Evolutionary conservation across 2,797 vertebrate genomes (phyloP), one percentile per base, ranked within the genome.

Genomic region (Scarus forsteni): DNA sequence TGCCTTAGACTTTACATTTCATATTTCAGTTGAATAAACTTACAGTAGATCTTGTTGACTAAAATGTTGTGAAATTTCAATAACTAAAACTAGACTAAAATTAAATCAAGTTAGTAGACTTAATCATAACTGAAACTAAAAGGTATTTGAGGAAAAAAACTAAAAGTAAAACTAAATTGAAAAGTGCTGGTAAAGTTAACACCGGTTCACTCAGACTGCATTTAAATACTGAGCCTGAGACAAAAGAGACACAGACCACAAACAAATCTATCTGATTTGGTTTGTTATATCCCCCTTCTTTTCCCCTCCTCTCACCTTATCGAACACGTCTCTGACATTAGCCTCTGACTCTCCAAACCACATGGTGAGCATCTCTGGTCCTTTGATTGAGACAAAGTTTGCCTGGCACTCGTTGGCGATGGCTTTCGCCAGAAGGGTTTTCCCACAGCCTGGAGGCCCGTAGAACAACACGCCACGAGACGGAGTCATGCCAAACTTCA

Each of bases 341-440:
- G 97, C 97, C 84, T 98, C 97, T 3, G 97, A 98, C 74, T 98
- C 97, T 58, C 97, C 97, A 84, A 98, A 98, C 97, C 97, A 98
- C 97, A 98, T 98, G 59, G 97, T 98, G 54, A 98, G 96, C 84
- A 98, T 93, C 75, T 98, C 97, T 0, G 97, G 97, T 35, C 97
- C 97, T 90, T 98, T 98, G 86, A 98, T 98, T 51, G 97, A 98
- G 85, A 98, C 95, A 89, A 98, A 98, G 89, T 98, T 98, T 72
- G 97, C 97, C 90, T 98, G 97, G 85, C 97, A 98, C 79, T 98
- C 97, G 0, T 96, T 97, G 66, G 97, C 97, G 67, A 98, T 98
- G 79, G 97, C 97, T 91, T 98, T 98, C 52, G 97, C 97, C 91
- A 98, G 82, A 10, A 98, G 94, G 0, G 97, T 98, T 92, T 98